phyloP scores from a whole-genome alignment of 2,888 invertebrate species.

The Ormia ochracea region DNA sequence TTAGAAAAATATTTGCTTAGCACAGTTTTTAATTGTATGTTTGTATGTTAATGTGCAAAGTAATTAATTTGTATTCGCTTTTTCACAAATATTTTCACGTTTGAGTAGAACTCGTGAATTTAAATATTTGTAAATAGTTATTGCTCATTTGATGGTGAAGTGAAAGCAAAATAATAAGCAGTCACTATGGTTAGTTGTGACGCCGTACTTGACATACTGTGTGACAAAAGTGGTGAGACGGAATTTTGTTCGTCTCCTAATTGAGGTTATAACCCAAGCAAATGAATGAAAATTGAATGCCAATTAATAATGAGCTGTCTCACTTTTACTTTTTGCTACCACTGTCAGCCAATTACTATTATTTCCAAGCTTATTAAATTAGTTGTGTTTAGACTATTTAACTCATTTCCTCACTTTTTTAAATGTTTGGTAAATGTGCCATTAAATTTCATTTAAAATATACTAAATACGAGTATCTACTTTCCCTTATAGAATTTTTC shows the following conservation, averaged over 20 bases:
- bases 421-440: neutral
- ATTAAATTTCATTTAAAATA: neutral
- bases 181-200: no score
- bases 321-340: constrained; percentile 33
- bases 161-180: no score
- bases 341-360: neutral
- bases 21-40: no score
- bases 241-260: neutral
- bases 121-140: no score
- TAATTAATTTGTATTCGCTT: no score
- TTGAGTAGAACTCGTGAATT: no score
- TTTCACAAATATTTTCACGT: no score
- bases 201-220: neutral
- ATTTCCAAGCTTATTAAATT: neutral
- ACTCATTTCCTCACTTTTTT: neutral
- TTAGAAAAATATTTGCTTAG: no score
- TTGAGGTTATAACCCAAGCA: constrained; percentile 31
- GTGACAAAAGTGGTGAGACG: neutral
- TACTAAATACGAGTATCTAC: neutral
- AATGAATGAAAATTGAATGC: constrained; percentile 9
- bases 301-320: neutral
- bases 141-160: no score
- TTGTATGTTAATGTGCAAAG: no score
- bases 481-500: constrained; percentile 25
- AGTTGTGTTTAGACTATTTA: neutral